Conservation (phyloP, 2,797 vertebrate species). For the Enteromius argenteus region DNA sequence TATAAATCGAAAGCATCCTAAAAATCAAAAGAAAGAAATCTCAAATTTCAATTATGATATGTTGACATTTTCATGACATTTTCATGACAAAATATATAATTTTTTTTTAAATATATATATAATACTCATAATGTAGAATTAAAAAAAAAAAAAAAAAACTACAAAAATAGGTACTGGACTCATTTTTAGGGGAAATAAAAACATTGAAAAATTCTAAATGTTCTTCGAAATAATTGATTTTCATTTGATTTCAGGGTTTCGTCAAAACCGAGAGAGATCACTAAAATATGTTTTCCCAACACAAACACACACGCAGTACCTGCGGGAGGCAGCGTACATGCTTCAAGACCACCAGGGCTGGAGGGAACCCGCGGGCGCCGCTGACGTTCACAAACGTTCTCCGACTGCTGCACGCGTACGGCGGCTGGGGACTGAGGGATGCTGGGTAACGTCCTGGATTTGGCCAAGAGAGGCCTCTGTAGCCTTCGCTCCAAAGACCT, state of each 20-base stretch:
- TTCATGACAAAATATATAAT: too few relatives aligned
- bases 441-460: constrained; percentile 90
- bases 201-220: background rate
- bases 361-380: constrained; percentile 64
- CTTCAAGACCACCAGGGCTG: constrained; percentile 71
- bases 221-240: background rate
- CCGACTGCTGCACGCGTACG: constrained; percentile 78
- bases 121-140: background rate
- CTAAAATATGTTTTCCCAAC: background rate
- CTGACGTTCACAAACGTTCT: constrained; percentile 74
- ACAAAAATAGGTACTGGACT: background rate
- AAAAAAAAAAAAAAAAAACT: too few relatives aligned
- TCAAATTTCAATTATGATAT: background rate
- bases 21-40: background rate
- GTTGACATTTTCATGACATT: background rate
- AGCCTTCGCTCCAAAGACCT: constrained; percentile 90
- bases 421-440: constrained; percentile 91
- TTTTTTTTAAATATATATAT: too few relatives aligned
- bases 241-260: background rate
- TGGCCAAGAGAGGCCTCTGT: constrained; percentile 87
- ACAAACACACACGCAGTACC: constrained; percentile 69
- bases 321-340: constrained; percentile 85
- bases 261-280: background rate
- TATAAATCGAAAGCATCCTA: background rate
- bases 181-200: background rate